Base-by-base conservation (phyloP, 2,888 invertebrate genomes). In the Napeogenes sylphis region DNA sequence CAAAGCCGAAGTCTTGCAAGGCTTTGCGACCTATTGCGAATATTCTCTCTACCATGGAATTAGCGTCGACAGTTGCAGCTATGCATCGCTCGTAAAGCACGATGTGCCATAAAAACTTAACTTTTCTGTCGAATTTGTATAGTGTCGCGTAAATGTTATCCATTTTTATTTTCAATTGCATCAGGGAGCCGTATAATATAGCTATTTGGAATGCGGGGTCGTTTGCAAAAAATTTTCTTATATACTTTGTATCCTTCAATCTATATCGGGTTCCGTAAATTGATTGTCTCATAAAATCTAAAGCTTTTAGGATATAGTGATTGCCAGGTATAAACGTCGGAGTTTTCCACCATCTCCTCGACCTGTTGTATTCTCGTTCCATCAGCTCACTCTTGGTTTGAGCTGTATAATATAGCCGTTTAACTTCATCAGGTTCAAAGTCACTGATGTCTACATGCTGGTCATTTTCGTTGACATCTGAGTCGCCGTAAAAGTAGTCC, bases 71-170 rank as follows among this genome's bases (percentile, higher is more conserved):
- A 55, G 72, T 71, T 0, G 67, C 64, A 0, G 75, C 72, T 32
- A 83, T 58, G 0, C 77, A 58, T 12, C 75, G 76, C 61, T 83
- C 80, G 55, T 83, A 83, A 0, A 78, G 4, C 0, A 78, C 68
- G 0, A 83, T 42, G 45, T 38, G 76, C 73, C 74, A 80, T 2
- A 80, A 3, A 33, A 81, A 79, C 56, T 75, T 75, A 0, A 71
- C 67, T 0, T 0, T 0, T 0, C 1, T 0, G 0, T 4, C 2
- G 0, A 78, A 63, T 0, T 62, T 45, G 0, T 14, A 42, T 63
- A 79, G 63, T 8, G 72, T 70, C 0, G 61, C 30, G 21, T 63
- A 69, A 3, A 76, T 56, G 6, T 63, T 68, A 6, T 82, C 77
- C 67, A 79, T 73, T 68, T 79, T 83, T 0, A 65, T 3, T 0